Conservation (phyloP, 2,113 vertebrate genomes). For the Ranitomeya variabilis region DNA sequence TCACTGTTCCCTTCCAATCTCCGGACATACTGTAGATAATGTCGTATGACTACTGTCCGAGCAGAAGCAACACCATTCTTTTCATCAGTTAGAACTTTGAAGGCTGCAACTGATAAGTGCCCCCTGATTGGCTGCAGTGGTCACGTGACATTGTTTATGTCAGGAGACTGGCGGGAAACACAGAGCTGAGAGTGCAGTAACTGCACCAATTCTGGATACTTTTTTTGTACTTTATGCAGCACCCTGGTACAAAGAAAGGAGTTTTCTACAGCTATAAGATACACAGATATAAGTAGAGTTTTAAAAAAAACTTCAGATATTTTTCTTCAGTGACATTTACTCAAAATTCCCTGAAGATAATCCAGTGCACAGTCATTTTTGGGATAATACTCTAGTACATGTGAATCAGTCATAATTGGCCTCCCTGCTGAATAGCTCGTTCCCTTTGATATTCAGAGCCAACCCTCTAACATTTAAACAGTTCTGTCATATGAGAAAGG, state of each 20-base stretch:
- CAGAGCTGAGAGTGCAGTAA: no score
- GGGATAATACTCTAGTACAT: constrained; percentile 15
- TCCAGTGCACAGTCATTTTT: background rate
- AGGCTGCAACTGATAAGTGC: no score
- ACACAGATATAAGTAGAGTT: background rate
- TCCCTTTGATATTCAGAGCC: constrained; percentile 33
- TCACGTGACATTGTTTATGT: no score
- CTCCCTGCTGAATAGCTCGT: constrained; percentile 18
- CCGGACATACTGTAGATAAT: no score
- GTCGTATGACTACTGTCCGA: no score
- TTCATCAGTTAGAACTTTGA: no score
- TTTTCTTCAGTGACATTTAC: constrained; percentile 24
- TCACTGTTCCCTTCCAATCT: no score
- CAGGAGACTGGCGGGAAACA: no score
- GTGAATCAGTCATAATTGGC: constrained; percentile 22
- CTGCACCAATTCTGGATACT: no score
- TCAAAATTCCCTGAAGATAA: background rate
- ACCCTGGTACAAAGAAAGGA: background rate
- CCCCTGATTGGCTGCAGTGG: no score
- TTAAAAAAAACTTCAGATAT: background rate
- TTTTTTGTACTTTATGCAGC: no score
- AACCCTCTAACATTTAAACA: constrained; percentile 44
- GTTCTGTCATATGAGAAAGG: constrained; percentile 48
- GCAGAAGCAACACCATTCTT: no score
- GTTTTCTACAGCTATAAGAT: background rate